These are phyloP conservation scores for Proisotoma minuta DNA, from an alignment of 2,888 invertebrate species.

Conservation along the genomic window DNA sequence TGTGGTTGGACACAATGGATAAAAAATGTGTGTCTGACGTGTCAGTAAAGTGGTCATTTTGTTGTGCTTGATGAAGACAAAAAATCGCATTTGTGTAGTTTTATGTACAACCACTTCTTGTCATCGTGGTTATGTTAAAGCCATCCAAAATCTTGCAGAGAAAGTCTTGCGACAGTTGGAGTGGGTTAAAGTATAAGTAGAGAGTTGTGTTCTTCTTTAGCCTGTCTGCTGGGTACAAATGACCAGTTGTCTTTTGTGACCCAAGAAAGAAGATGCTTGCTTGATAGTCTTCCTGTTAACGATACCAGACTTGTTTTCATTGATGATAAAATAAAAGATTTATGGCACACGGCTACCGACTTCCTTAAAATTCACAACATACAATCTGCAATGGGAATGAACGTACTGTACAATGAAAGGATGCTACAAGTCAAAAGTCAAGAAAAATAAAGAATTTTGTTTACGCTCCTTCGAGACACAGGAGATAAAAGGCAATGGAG, in stretches of 20 bases:
- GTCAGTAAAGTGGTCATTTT: neutral
- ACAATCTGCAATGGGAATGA: neutral
- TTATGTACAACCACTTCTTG: neutral
- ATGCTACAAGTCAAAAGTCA: neutral
- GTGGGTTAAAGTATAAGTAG: neutral
- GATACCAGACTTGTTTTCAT: conserved; percentile 5
- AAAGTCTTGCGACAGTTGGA: too few species aligned
- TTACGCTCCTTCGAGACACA: conserved; percentile 18
- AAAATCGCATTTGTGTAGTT: neutral
- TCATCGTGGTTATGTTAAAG: neutral
- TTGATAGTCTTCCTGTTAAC: neutral
- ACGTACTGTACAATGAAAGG: neutral
- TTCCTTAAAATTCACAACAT: conserved; percentile 5
- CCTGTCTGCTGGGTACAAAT: neutral
- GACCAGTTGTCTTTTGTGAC: neutral
- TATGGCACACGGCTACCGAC: neutral
- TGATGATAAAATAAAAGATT: conserved; percentile 14
- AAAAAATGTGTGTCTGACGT: too few species aligned
- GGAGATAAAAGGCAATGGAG: conserved; percentile 19
- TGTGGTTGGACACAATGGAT: neutral
- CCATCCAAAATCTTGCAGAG: too few species aligned
- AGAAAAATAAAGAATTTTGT: conserved; percentile 9
- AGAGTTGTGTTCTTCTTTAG: neutral
- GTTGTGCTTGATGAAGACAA: neutral
- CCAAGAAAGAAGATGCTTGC: too few species aligned